Evolutionary conservation across 2,113 vertebrate species (phyloP), one percentile per base, ranked within the genome.

Genomic region (Onychostruthus taczanowskii): DNA sequence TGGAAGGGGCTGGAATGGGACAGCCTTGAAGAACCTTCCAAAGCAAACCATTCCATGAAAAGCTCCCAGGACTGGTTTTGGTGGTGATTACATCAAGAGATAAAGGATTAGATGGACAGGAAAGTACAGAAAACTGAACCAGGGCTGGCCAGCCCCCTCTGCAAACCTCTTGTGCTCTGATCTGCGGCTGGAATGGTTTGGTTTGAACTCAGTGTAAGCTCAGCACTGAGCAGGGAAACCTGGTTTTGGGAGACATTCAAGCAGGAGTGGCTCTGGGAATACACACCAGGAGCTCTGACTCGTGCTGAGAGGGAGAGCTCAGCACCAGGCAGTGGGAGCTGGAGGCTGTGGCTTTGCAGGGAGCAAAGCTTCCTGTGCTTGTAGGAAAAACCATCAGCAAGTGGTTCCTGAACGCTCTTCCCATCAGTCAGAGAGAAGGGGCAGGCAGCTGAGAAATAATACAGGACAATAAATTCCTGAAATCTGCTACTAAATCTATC

Each of bases 401-500:
- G 70, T 1, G 31, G 55, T 0, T 75, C 80, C 24, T 41, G 78
- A n/a, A 26, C 10, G 39, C n/a, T 61, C 39, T 61, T 30, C 35
- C 49, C 52, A 41, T 39, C 78, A 68, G 10, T 43, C 84, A 61
- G 11, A 9, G n/a, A 9, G n/a, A 35, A 84, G 24, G n/a, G 33
- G 30, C 26, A 70, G 76, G 79, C 44, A 50, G 87, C 90, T 84
- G 89, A 70, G 85, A 92, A 94, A 89, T 69, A 94, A 79, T 20
- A 43, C 37, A 62, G 80, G 58, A 46, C 59, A 78, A 81, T 93
- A 93, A 96, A 95, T 93, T 89, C 50, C 64, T 35, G 33, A 86
- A 88, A 93, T 70, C 82, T 84, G 80, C 77, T 41, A 55, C 59
- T 96, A 96, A 96, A 96, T 96, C 97, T 90, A 86, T 96, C 97